Base-by-base conservation (phyloP, 2,113 vertebrate species). In the Xerus inauris region DNA sequence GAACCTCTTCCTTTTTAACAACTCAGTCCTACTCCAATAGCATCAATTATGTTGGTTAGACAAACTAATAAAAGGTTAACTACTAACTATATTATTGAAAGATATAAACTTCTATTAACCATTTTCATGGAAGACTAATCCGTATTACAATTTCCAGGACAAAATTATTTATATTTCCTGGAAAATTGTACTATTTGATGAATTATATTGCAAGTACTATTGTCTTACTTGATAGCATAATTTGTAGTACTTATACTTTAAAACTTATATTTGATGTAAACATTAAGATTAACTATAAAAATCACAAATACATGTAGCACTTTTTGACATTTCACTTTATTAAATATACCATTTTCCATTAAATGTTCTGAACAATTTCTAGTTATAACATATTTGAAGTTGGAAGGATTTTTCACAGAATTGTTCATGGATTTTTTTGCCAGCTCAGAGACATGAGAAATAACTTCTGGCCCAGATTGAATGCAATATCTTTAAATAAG, bases 211-310 rank as follows among this genome's bases (percentile, higher is more conserved):
- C 10, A 83, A 45, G 9, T 84, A 4, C 49, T n/a, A 71, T 84
- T 81, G 1, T 12, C 8, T 12, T 71, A 49, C 1, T 4, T 94
- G 65, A 59, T 90, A 84, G 19, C 19, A 65, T 65, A 92, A 57
- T 85, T 45, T 90, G 16, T 57, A 57, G 49, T 14, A 69, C 59
- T 54, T 86, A 85, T 42, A 71, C 87, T 89, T 92, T 81, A 94
- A 94, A 91, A 14, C 7, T 42, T 24, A 57, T 1, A 35, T 83
- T 84, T 86, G 49, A 96, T 72, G 8, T 17, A 69, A 40, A 77
- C 51, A 72, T 72, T 93, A 73, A 32, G 9, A 57, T n/a, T 87
- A 64, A 24, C 22, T 87, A 92, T 75, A 83, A 83, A 73, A 80
- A 77, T 88, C 19, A 51, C 40, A 69, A 76, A 83, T 35, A 72